Conservation (phyloP, 2,797 vertebrate genomes). For the Siniperca scherzeri region DNA sequence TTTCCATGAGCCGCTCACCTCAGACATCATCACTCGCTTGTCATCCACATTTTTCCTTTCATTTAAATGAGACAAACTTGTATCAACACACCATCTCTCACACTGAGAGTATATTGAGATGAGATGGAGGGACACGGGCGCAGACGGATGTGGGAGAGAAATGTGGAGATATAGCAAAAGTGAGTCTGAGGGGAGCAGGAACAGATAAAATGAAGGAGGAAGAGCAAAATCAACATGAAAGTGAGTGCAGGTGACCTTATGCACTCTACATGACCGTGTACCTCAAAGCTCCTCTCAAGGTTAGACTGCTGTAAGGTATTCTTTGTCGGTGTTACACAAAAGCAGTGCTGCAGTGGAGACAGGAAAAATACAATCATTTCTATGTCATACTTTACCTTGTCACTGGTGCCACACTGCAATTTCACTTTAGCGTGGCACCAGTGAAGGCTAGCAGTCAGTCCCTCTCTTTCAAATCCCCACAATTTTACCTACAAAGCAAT, state of each 20-base stretch:
- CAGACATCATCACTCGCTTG: constrained; percentile 33
- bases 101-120: background rate
- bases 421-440: background rate
- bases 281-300: constrained; percentile 5
- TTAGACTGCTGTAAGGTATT: constrained; percentile 5
- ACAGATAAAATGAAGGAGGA: constrained; percentile 8
- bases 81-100: background rate
- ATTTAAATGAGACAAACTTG: constrained; percentile 33
- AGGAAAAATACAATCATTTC: background rate
- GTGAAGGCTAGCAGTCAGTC: background rate
- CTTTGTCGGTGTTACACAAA: background rate
- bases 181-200: constrained; percentile 10
- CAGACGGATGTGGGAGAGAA: constrained; percentile 6
- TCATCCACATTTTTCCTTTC: constrained; percentile 12
- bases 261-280: background rate
- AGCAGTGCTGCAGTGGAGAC: background rate
- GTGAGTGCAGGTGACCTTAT: constrained; percentile 28
- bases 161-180: background rate
- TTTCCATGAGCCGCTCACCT: constrained; percentile 37
- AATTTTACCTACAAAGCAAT: background rate
- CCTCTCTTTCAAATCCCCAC: background rate
- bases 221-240: constrained; percentile 34
- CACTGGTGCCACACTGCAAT: background rate
- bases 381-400: background rate
- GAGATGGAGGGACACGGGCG: background rate